Evolutionary conservation across 1,140 invertebrate genomes (phyloP), one percentile per base, ranked within the genome.

Genomic region (Ridgeia piscesae): DNA sequence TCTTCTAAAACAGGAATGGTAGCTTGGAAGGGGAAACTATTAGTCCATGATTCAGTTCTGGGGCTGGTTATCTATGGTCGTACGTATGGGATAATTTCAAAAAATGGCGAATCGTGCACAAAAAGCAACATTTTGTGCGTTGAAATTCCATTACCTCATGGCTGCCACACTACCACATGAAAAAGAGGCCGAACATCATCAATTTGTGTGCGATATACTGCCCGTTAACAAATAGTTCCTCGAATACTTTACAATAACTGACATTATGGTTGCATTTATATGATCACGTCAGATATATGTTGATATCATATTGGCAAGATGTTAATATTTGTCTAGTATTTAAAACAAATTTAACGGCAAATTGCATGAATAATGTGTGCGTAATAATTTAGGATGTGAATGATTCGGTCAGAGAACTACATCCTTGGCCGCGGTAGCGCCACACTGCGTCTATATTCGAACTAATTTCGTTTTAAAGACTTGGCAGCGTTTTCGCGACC

Each of bases 221-320:
- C 89, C 89, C 35, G 33, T 90, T 31, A 42, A 90, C 34, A 90
- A 90, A 42, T 90, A 34, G 89, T 34, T 34, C 89, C 89, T 34
- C 89, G 2, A 77, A 90, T 33, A 42, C 35, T 42, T 34, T 14
- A 33, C 34, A 34, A 21, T 8, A 6, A 90, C 14, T 90, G 17
- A 90, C 35, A 33, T 90, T 21, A 27, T 90, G 17, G 31, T 27
- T 33, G 17, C 21, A 21, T 42, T 34, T 90, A 33, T 42, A 4
- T 34, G 17, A 90, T 90, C n/a, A 0, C 33, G 34, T n/a, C 9
- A 27, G 89, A 90, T 33, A 42, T n/a, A 33, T 90, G n/a, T 42
- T 34, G n/a, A 33, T 42, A 90, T 34, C 31, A 0, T 31, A 8
- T 8, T 31, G 6, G 58, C 27, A 77, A 77, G 27, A 21, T 77